phyloP scores from a whole-genome alignment of 1,140 invertebrate species.

The Phymastichus coffea region DNA sequence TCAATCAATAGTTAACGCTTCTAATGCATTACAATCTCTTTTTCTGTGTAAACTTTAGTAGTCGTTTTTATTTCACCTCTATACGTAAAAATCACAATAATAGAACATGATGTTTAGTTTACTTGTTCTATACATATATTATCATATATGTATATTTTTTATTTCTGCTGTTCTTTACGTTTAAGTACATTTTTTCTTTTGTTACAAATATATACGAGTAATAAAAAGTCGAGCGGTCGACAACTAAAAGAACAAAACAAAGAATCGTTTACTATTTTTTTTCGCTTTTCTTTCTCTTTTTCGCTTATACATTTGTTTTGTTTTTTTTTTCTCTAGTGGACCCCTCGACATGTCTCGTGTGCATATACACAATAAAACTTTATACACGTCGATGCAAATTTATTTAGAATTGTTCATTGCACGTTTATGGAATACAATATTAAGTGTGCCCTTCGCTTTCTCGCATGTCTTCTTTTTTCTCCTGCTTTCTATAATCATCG shows the following conservation, averaged over 20 bases:
- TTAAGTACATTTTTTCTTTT: conserved; percentile 45
- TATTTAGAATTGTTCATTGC: conserved; percentile 55
- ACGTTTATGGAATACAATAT: conserved; percentile 18
- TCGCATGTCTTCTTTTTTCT: background rate
- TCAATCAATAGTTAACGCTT: too few species aligned
- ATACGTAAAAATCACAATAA: conserved; percentile 17
- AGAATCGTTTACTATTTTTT: too few species aligned
- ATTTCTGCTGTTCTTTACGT: conserved; percentile 15
- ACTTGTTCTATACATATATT: conserved; percentile 5
- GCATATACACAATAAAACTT: conserved; percentile 4
- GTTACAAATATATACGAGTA: conserved; percentile 51
- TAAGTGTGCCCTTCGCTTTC: background rate
- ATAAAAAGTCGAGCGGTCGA: conserved; percentile 47
- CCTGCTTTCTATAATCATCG: background rate
- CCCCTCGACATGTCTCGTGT: conserved; percentile 8
- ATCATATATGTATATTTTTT: background rate
- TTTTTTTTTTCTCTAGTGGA: conserved; percentile 5
- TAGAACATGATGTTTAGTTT: conserved; percentile 30
- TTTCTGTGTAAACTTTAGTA: background rate
- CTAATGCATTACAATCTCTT: background rate
- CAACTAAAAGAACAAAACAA: too few species aligned
- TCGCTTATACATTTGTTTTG: conserved; percentile 27
- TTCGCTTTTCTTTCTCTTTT: too few species aligned
- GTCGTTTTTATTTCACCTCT: background rate
- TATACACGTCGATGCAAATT: conserved; percentile 40